Conservation (phyloP, 2,113 vertebrate species). For the Pteruthius melanotis region DNA sequence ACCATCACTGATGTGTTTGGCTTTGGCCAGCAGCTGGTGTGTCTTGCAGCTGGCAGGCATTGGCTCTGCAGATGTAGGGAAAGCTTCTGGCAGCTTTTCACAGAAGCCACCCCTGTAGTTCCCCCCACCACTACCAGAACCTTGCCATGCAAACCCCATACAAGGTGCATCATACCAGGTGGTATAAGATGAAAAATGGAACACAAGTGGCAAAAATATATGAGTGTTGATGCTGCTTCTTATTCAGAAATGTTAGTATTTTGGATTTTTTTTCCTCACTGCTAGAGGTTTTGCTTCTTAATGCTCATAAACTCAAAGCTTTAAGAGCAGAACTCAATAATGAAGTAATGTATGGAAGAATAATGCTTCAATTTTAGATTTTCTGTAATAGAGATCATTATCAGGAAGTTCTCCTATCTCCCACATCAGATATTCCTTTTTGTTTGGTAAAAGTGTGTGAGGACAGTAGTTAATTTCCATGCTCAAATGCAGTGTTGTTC, state of each 20-base stretch:
- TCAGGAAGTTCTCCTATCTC: neutral
- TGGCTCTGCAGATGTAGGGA: neutral
- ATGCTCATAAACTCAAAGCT: neutral
- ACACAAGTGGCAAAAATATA: neutral
- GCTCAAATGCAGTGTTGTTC: neutral
- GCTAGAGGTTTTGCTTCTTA: neutral
- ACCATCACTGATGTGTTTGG: fast-evolving
- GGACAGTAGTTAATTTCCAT: neutral
- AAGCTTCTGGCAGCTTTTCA: neutral
- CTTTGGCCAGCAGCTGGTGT: neutral
- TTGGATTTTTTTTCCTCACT: neutral
- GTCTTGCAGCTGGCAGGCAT: neutral
- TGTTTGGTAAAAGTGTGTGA: neutral
- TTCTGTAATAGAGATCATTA: neutral
- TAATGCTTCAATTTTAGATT: neutral
- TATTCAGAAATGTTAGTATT: neutral
- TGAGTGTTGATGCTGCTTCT: neutral
- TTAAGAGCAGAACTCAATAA: neutral
- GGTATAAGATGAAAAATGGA: neutral
- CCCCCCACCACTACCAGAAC: neutral
- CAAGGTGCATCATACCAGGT: neutral
- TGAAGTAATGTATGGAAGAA: neutral
- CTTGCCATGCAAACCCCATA: neutral
- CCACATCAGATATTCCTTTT: neutral
- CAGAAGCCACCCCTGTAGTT: neutral